Conservation (phyloP, 2,797 vertebrate species). For the Merluccius polli region DNA sequence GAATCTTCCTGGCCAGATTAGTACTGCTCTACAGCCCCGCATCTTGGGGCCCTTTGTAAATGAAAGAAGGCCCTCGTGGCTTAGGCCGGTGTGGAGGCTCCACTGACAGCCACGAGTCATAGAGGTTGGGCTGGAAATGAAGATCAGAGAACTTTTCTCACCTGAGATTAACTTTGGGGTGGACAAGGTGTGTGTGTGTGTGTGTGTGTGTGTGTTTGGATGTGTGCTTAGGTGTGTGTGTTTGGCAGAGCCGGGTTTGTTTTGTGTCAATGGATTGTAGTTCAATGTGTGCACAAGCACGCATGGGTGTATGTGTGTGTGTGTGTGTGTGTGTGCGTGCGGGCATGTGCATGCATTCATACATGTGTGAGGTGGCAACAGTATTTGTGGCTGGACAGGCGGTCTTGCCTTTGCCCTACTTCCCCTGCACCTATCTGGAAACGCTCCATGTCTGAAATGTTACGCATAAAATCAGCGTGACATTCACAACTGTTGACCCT, state of each 20-base stretch:
- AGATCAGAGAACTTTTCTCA: no score
- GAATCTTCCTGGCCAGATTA: constrained; percentile 45
- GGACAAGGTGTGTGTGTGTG: not conserved
- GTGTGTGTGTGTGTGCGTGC: not conserved
- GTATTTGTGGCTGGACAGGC: constrained; percentile 9
- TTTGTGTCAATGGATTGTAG: no score
- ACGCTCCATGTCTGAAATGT: not conserved
- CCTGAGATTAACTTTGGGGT: not conserved
- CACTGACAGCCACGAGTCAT: no score
- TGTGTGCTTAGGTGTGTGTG: not conserved
- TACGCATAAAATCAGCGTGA: not conserved
- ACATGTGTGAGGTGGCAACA: not conserved
- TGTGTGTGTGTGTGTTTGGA: not conserved
- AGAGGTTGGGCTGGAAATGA: no score
- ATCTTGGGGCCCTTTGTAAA: constrained; percentile 23
- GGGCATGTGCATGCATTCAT: not conserved
- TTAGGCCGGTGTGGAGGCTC: no score
- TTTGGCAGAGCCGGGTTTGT: not conserved
- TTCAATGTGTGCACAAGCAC: no score
- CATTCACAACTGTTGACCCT: not conserved
- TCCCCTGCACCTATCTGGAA: constrained; percentile 9
- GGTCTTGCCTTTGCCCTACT: constrained; percentile 35
- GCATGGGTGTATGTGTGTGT: not conserved
- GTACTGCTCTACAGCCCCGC: constrained; percentile 36
- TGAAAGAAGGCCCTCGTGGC: constrained; percentile 20